These are phyloP conservation scores for Polyodon spathula DNA, from an alignment of 2,113 vertebrate genomes.

Conservation along the genomic window DNA sequence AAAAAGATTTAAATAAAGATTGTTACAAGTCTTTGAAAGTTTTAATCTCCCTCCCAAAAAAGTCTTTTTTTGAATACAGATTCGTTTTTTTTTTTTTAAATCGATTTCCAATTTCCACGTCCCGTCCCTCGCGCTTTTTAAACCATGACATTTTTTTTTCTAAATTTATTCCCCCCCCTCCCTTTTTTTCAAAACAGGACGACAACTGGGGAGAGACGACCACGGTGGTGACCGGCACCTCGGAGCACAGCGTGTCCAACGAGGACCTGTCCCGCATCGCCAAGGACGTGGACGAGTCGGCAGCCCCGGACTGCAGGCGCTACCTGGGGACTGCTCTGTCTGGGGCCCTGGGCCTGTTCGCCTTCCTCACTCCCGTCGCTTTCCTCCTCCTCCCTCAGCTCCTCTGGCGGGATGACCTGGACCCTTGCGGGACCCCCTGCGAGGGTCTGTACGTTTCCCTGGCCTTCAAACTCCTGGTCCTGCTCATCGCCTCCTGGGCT, in stretches of 20 bases:
- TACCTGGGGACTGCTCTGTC: slow-evolving; percentile 66
- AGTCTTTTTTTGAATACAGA: no score
- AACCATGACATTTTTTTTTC: no score
- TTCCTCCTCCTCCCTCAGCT: slow-evolving; percentile 83
- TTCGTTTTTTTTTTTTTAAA: no score
- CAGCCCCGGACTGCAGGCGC: slow-evolving; percentile 75
- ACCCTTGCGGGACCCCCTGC: slow-evolving; percentile 75
- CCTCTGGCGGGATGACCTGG: slow-evolving; percentile 73
- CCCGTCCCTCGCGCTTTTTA: no score
- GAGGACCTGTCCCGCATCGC: slow-evolving; percentile 82
- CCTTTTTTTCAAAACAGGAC: slow-evolving; percentile 62
- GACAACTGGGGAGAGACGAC: slow-evolving; percentile 94
- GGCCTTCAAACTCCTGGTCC: slow-evolving; percentile 86
- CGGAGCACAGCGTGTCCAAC: slow-evolving; percentile 85
- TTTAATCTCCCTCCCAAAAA: no score
- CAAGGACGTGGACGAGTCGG: slow-evolving; percentile 87
- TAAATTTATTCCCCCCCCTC: no score
- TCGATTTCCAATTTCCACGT: no score
- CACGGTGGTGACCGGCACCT: slow-evolving; percentile 83
- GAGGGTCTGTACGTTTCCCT: slow-evolving; percentile 86
- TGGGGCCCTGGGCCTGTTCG: slow-evolving; percentile 69
- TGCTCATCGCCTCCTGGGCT: slow-evolving; percentile 84
- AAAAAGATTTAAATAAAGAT: no score
- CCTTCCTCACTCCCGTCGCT: slow-evolving; percentile 75
- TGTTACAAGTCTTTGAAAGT: no score